These are phyloP conservation scores for Manduca sexta DNA, from an alignment of 1,140 invertebrate species.

Conservation along the genomic window DNA sequence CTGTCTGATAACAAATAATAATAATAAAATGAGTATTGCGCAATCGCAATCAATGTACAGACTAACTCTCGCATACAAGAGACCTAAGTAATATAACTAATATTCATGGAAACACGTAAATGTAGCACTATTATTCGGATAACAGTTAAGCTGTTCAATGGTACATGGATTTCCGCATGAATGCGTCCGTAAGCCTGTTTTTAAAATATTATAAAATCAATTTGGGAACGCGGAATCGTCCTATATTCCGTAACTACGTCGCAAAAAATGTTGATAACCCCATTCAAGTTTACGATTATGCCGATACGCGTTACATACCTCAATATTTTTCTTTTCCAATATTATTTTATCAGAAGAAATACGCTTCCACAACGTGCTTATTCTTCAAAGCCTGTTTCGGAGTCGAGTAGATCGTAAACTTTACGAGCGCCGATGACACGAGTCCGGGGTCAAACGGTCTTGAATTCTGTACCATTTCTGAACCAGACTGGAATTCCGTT, in stretches of 20 bases:
- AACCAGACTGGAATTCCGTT: conserved; percentile 21
- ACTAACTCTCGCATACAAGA: too few relatives aligned
- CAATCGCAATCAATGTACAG: too few relatives aligned
- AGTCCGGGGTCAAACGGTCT: conserved; percentile 16
- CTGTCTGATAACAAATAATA: too few relatives aligned
- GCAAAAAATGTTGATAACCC: conserved; percentile 6
- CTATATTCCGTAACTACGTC: conserved; percentile 1
- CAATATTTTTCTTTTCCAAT: conserved; percentile 17
- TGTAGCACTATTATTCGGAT: too few relatives aligned
- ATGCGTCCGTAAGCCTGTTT: too few relatives aligned
- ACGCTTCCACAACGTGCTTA: conserved; percentile 17
- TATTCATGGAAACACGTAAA: too few relatives aligned
- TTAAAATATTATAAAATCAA: too few relatives aligned
- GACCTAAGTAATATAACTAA: too few relatives aligned
- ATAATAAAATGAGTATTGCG: too few relatives aligned
- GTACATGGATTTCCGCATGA: too few relatives aligned
- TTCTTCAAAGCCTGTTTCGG: conserved; percentile 22
- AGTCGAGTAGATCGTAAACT: conserved; percentile 23
- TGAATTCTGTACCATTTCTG: conserved; percentile 8
- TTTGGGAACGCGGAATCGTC: too few relatives aligned
- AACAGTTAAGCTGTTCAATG: too few relatives aligned
- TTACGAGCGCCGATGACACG: conserved; percentile 20
- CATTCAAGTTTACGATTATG: conserved; percentile 17
- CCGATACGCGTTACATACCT: conserved; percentile 14
- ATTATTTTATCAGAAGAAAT: conserved; percentile 21